Conservation (phyloP, 1,140 invertebrate species). For the Tetragonula clypearis region DNA sequence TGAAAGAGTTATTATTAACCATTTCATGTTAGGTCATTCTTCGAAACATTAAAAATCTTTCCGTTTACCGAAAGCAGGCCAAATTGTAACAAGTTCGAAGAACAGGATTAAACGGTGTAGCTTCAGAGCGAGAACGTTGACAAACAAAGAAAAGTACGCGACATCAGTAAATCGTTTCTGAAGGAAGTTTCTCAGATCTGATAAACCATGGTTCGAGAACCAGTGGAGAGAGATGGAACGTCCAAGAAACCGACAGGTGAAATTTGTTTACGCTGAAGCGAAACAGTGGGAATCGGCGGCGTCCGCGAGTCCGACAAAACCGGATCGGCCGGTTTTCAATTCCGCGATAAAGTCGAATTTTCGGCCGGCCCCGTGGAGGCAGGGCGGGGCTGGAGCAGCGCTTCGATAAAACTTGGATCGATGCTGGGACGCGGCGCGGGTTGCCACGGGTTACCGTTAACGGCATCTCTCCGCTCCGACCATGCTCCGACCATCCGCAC, state of each 20-base stretch:
- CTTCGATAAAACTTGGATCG: constrained; percentile 81
- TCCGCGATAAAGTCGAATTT: constrained; percentile 60
- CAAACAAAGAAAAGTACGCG: neutral
- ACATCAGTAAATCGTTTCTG: neutral
- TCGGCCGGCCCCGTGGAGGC: constrained; percentile 46
- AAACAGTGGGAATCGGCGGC: neutral
- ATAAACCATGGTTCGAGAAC: neutral
- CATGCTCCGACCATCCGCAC: constrained; percentile 22
- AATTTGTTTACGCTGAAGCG: constrained; percentile 31
- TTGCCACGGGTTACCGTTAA: constrained; percentile 82
- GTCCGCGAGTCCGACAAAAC: neutral
- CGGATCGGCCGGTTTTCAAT: constrained; percentile 25
- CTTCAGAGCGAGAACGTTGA: neutral
- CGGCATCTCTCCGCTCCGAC: constrained; percentile 74
- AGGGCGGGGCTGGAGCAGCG: constrained; percentile 76
- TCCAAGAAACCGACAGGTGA: neutral
- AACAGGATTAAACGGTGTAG: neutral
- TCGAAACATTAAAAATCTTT: neutral
- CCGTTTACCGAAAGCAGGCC: neutral
- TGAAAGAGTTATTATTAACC: too few species aligned
- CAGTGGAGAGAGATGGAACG: neutral
- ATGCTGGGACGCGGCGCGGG: constrained; percentile 79
- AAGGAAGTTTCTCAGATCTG: neutral
- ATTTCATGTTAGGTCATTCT: neutral
- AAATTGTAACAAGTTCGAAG: neutral